These are phyloP conservation scores for Metellina segmentata DNA, from an alignment of 2,888 invertebrate genomes.

Conservation along the genomic window DNA sequence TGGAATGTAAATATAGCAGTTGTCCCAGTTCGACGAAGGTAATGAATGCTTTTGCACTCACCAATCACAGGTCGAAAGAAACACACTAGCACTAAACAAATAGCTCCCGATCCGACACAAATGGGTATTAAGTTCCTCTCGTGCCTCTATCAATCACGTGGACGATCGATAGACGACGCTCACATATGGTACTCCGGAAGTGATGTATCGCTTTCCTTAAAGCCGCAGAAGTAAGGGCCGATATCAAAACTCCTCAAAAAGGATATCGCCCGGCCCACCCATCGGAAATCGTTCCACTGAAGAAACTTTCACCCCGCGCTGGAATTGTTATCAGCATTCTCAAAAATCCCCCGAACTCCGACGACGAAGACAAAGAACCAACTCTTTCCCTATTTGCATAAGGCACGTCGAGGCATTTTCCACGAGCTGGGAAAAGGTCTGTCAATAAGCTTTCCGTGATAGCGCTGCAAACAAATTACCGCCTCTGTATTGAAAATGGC, in stretches of 20 bases:
- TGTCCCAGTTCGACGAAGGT: too few relatives aligned
- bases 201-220: conserved; percentile 35
- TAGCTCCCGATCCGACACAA: not conserved
- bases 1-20: too few relatives aligned
- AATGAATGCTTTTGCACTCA: too few relatives aligned
- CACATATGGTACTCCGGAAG: not conserved
- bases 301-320: conserved; percentile 1
- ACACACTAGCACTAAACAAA: not conserved
- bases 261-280: conserved; percentile 1
- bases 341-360: conserved; percentile 32
- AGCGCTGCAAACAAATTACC: conserved; percentile 57
- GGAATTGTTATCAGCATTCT: conserved; percentile 60
- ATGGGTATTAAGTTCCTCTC: not conserved
- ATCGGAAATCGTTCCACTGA: conserved; percentile 65
- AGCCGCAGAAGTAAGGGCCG: conserved; percentile 25
- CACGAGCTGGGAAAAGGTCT: conserved; percentile 41
- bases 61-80: not conserved
- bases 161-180: not conserved
- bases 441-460: conserved; percentile 66
- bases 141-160: not conserved
- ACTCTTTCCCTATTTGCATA: conserved; percentile 50
- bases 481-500: conserved; percentile 40
- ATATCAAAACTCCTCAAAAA: conserved; percentile 26
- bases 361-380: not conserved
- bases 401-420: conserved; percentile 51